Evolutionary conservation across 2,888 invertebrate genomes (phyloP), one percentile per base, ranked within the genome.

Genomic region (Tiphia femorata): DNA sequence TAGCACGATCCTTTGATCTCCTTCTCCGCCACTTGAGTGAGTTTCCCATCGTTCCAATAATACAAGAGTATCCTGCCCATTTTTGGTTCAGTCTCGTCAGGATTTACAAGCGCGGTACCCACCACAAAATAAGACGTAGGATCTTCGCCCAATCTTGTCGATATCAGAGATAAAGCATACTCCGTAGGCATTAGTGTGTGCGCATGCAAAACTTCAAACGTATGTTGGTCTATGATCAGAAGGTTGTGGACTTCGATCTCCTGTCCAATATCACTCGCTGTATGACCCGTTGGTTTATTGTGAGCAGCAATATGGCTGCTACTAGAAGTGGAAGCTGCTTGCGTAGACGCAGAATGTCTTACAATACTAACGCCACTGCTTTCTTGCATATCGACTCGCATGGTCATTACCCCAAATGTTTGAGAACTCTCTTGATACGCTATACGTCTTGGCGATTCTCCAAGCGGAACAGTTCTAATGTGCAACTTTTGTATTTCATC

Each of bases 401-500:
- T 91, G 0, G 96, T 94, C 21, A 97, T 88, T 5, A 99, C 94
- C 40, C 96, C 98, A 85, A 98, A 98, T 1, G 97, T 95, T 86
- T 94, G 94, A 10, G 96, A 92, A 35, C 89, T 88, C 80, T 96
- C 97, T 82, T 98, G 98, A 83, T 98, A 96, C 0, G 97, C 94
- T 77, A 99, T 97, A 56, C 98, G 87, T 48, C 96, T 86, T 0
- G 98, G 97, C 0, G 96, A 95, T 85, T 99, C 99, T 1, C 95
- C 95, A 1, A 99, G 86, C 0, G 96, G 95, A 16, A 99, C 96
- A 0, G 97, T 97, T 51, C 98, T 87, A 71, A 98, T 98, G 84
- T 98, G 98, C 14, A 98, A 85, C 81, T 98, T 98, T 84, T 98
- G 98, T 64, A 98, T 98, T 84, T 98, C 98, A 84, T 98, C 98